Evolutionary conservation across 35 echinoderm and acorn worm species (phyloP).

Genomic region (Anneissia japonica): DNA sequence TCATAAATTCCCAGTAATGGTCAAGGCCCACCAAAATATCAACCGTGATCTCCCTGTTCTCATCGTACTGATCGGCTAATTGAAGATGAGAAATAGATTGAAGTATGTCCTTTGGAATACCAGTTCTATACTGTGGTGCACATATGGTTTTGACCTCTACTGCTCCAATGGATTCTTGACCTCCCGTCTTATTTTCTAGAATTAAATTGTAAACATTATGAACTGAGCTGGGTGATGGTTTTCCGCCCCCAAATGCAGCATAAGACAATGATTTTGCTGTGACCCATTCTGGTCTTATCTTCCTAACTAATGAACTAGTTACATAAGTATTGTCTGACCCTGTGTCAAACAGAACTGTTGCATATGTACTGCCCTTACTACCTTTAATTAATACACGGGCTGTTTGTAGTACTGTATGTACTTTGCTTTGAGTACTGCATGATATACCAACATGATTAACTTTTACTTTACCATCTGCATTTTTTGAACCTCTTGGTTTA

Average conservation of each 20-base stretch:
- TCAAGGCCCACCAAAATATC: conserved; percentile 25
- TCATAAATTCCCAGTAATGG: conserved; percentile 25
- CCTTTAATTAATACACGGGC: conserved; percentile 19
- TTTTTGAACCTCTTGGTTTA: background rate
- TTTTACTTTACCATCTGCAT: background rate
- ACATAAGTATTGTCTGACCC: conserved; percentile 20
- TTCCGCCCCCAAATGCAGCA: conserved; percentile 22
- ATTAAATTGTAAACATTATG: conserved; percentile 12
- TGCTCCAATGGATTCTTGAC: background rate
- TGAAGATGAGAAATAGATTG: background rate
- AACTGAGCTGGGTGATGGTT: background rate
- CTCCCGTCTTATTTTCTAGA: background rate
- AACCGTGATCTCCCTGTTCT: conserved; percentile 19
- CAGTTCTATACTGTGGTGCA: conserved; percentile 3
- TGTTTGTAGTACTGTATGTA: conserved; percentile 27
- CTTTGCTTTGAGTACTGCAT: background rate
- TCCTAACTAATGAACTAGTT: background rate
- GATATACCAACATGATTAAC: conserved; percentile 7
- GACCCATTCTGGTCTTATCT: conserved; percentile 17
- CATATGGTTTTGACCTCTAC: conserved; percentile 22
- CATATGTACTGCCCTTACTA: background rate
- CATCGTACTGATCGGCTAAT: conserved; percentile 19
- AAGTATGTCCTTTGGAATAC: background rate
- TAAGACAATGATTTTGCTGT: conserved; percentile 14
- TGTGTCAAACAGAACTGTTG: conserved; percentile 10